These are phyloP conservation scores for Cancer borealis DNA, from an alignment of 2,888 invertebrate species.

Conservation along the genomic window DNA sequence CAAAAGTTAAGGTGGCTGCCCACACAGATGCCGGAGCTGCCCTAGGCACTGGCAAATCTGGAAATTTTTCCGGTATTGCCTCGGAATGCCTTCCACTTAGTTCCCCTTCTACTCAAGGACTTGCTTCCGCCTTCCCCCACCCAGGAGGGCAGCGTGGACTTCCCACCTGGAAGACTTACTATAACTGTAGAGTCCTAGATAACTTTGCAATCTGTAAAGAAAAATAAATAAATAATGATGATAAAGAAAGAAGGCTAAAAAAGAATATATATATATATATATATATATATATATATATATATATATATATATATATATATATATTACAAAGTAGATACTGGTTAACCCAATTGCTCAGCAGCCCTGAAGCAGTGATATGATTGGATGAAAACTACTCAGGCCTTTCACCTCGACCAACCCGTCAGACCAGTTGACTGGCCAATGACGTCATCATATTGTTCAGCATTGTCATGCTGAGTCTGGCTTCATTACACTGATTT, in stretches of 20 bases:
- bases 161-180: background rate
- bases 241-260: no score
- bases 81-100: background rate
- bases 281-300: no score
- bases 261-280: no score
- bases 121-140: background rate
- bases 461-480: background rate
- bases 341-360: background rate
- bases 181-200: background rate
- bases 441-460: background rate
- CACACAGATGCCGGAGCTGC: background rate
- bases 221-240: background rate
- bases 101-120: background rate
- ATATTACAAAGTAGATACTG: background rate
- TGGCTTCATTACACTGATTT: background rate
- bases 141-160: background rate
- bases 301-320: no score
- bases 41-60: background rate
- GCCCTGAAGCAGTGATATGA: background rate
- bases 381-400: background rate
- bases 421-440: background rate
- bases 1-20: background rate
- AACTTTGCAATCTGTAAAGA: background rate
- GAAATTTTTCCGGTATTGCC: conserved; percentile 3
- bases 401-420: background rate